A percentile compares a stretch with the other conserved stretches of the same genome.
Conservation (phyloP, 2,113 vertebrate species). For the Pygoscelis antarcticus region DNA sequence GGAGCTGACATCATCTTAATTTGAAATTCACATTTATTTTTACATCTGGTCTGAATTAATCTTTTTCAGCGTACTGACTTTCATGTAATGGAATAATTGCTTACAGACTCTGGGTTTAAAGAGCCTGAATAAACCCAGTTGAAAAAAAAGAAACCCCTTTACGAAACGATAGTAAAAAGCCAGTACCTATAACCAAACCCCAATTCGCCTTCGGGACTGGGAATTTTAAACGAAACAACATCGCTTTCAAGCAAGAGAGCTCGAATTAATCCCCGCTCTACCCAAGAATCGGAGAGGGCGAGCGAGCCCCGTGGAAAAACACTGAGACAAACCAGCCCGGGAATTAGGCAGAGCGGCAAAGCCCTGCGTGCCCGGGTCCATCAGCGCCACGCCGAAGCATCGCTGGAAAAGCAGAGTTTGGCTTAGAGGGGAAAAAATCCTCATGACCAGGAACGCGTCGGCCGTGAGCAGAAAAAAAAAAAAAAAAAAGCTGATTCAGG, state of each 20-base stretch:
- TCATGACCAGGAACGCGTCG: not conserved
- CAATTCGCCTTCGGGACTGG: not conserved
- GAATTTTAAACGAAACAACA: constrained; percentile 5
- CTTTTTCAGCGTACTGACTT: constrained; percentile 73
- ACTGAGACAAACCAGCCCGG: not conserved
- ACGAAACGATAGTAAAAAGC: not conserved
- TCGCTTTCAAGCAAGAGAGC: constrained; percentile 34
- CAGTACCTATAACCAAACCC: not conserved
- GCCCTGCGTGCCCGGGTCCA: not conserved
- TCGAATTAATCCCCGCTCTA: not conserved
- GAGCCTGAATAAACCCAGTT: constrained; percentile 17
- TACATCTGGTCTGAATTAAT: constrained; percentile 83
- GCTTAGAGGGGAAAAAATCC: not conserved
- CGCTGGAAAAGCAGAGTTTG: not conserved
- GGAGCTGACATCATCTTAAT: constrained; percentile 78
- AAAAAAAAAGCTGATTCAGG: not conserved
- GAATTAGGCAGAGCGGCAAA: not conserved
- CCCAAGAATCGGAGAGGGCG: not conserved
- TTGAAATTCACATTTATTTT: constrained; percentile 79
- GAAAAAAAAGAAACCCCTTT: not conserved
- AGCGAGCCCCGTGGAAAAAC: constrained; percentile 9
- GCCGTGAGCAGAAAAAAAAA: not conserved
- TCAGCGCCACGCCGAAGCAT: not conserved
- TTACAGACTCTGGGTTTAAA: constrained; percentile 70
- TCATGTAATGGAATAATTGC: constrained; percentile 82